A percentile compares a stretch with the other conserved stretches of the same genome.
Evolutionary conservation across 2,113 vertebrate genomes (phyloP).

Genomic region (Morphnarchus princeps): DNA sequence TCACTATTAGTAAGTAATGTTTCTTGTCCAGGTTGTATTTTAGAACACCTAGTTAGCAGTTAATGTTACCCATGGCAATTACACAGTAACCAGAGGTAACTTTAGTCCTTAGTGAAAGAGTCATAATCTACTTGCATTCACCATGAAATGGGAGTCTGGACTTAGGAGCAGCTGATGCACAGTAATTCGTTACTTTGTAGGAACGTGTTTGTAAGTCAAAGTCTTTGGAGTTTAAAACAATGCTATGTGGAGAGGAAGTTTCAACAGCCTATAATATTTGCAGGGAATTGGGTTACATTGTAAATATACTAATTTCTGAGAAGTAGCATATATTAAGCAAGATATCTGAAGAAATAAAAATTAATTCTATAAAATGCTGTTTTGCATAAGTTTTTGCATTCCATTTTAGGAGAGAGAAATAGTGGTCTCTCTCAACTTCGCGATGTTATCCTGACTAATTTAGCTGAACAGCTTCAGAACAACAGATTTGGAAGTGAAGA

Average conservation of each 20-base stretch:
- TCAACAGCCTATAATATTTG: background rate
- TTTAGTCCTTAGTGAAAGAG: background rate
- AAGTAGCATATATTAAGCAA: background rate
- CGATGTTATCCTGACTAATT: conserved; percentile 91
- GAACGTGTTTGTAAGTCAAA: rapidly evolving
- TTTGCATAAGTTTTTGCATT: background rate
- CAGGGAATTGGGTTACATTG: background rate
- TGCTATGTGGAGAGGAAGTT: background rate
- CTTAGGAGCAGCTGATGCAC: background rate
- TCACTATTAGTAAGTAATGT: background rate
- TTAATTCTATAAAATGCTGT: background rate
- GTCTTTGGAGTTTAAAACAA: background rate
- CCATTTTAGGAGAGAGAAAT: conserved; percentile 87
- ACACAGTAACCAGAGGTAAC: background rate
- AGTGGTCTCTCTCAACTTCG: conserved; percentile 90
- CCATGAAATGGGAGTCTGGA: background rate
- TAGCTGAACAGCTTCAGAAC: conserved; percentile 94
- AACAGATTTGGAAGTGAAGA: conserved; percentile 97
- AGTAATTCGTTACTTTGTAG: background rate
- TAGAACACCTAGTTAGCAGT: background rate
- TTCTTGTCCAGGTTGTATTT: background rate
- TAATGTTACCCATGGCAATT: background rate
- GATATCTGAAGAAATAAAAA: background rate
- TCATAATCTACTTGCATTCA: background rate
- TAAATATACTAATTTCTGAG: background rate